Conservation (phyloP, 1,140 invertebrate species). For the Penaeus japonicus region DNA sequence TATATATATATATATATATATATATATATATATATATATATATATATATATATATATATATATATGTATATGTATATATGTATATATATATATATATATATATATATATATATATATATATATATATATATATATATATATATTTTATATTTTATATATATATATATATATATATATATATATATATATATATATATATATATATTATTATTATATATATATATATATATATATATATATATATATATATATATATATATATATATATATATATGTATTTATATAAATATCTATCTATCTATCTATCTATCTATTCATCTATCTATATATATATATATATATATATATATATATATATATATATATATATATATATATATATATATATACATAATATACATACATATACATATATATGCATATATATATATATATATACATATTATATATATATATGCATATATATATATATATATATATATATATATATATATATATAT, state of each 20-base stretch:
- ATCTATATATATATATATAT: neutral
- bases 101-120: neutral
- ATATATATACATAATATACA: neutral
- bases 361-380: neutral
- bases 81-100: too few species aligned
- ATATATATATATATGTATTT: slow-evolving; percentile 24
- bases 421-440: neutral
- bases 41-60: too few species aligned
- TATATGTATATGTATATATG: too few species aligned
- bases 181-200: neutral
- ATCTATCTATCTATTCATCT: too few species aligned
- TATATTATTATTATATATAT: neutral
- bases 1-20: too few species aligned
- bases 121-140: slow-evolving; percentile 26
- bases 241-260: slow-evolving; percentile 24
- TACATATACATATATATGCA: neutral
- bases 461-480: too few species aligned
- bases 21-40: too few species aligned
- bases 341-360: neutral
- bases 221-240: slow-evolving; percentile 30
- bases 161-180: slow-evolving; percentile 28
- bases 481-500: neutral
- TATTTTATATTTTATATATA: slow-evolving; percentile 26
- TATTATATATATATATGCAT: too few species aligned
- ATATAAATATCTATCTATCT: neutral